These are phyloP conservation scores for Verasper variegatus DNA, from an alignment of 2,113 vertebrate species.

Conservation along the genomic window DNA sequence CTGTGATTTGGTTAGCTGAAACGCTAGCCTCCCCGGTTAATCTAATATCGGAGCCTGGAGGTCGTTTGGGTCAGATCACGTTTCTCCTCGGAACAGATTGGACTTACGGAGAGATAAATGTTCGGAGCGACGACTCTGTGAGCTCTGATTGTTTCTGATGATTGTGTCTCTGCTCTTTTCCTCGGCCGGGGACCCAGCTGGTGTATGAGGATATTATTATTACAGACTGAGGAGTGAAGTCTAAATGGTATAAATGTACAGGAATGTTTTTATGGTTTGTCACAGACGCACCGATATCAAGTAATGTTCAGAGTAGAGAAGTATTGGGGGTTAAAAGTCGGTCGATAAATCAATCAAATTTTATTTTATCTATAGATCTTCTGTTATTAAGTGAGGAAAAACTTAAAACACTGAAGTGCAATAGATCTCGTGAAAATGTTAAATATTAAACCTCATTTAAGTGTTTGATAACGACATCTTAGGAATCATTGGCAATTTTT, in stretches of 20 bases:
- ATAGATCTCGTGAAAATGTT: too few relatives aligned
- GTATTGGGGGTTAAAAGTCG: too few relatives aligned
- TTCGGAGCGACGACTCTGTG: not conserved
- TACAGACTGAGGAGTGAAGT: constrained; percentile 16
- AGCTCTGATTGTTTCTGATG: constrained; percentile 47
- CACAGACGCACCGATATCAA: too few relatives aligned
- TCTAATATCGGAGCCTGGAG: constrained; percentile 68
- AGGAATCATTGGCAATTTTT: too few relatives aligned
- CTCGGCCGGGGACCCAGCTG: constrained; percentile 47
- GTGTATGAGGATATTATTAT: constrained; percentile 40
- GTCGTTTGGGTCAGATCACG: constrained; percentile 70
- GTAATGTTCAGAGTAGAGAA: too few relatives aligned
- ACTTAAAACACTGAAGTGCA: too few relatives aligned
- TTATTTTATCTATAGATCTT: too few relatives aligned
- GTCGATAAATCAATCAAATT: too few relatives aligned
- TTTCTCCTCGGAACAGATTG: constrained; percentile 73
- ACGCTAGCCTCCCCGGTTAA: constrained; percentile 68
- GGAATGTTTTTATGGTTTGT: constrained; percentile 49
- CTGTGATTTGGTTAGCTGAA: constrained; percentile 76
- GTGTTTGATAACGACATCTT: too few relatives aligned
- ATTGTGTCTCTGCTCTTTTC: constrained; percentile 33
- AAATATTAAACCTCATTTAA: too few relatives aligned
- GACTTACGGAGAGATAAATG: constrained; percentile 66
- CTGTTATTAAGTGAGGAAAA: too few relatives aligned
- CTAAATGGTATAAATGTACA: constrained; percentile 46